These are phyloP conservation scores for Thaumetopoea pityocampa DNA, from an alignment of 1,140 invertebrate species.

Conservation along the genomic window DNA sequence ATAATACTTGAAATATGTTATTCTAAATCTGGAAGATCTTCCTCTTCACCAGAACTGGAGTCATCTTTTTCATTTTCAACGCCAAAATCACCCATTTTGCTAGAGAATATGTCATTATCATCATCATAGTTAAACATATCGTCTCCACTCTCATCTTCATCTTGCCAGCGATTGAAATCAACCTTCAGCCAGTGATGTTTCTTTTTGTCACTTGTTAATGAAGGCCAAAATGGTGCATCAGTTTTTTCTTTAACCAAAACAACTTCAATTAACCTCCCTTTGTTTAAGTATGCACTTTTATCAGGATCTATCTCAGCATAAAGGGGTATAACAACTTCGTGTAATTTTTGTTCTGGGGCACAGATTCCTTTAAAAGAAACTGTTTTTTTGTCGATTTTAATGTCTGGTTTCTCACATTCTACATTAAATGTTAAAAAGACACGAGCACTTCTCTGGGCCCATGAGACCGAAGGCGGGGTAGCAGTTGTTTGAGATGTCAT, in stretches of 20 bases:
- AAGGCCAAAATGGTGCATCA: slow-evolving; percentile 90
- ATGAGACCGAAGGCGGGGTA: slow-evolving; percentile 88
- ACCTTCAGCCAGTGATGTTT: slow-evolving; percentile 98
- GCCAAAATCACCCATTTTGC: slow-evolving; percentile 40
- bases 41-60: slow-evolving; percentile 55
- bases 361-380: slow-evolving; percentile 91
- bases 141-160: slow-evolving; percentile 82
- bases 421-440: slow-evolving; percentile 92
- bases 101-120: slow-evolving; percentile 49
- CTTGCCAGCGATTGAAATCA: slow-evolving; percentile 98
- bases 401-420: slow-evolving; percentile 90
- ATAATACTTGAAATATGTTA: slow-evolving; percentile 24
- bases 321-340: slow-evolving; percentile 91
- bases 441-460: slow-evolving; percentile 91
- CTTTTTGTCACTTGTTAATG: slow-evolving; percentile 89
- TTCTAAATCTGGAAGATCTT: slow-evolving; percentile 57
- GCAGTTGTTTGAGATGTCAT: slow-evolving; percentile 66
- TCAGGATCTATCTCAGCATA: slow-evolving; percentile 89
- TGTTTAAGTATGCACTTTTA: slow-evolving; percentile 81
- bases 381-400: slow-evolving; percentile 85
- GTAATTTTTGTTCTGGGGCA: slow-evolving; percentile 88
- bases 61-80: slow-evolving; percentile 52
- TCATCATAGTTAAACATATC: slow-evolving; percentile 48
- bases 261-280: slow-evolving; percentile 87
- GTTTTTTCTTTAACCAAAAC: slow-evolving; percentile 83